Conservation (phyloP, 2,113 vertebrate genomes). For the Peromyscus californicus region DNA sequence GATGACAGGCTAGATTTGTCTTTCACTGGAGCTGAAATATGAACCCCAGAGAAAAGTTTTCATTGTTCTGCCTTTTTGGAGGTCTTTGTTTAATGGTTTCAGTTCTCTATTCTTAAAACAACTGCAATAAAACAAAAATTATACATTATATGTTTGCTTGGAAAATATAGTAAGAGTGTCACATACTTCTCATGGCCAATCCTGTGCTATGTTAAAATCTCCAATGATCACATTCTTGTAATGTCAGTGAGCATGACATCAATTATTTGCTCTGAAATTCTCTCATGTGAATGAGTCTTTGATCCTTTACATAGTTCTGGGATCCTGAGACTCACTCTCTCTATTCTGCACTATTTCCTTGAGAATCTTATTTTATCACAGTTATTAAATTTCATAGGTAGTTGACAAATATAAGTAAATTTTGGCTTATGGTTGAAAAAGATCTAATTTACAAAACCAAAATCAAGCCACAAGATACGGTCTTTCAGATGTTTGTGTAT, state of each 20-base stretch:
- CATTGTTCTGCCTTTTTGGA: background rate
- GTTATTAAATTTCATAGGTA: background rate
- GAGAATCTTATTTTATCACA: background rate
- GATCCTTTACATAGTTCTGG: background rate
- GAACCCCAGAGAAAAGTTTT: background rate
- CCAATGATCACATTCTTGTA: background rate
- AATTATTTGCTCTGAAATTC: background rate
- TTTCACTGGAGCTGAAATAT: background rate
- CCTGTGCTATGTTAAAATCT: background rate
- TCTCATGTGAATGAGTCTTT: background rate
- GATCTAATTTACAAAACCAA: background rate
- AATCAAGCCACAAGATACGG: background rate
- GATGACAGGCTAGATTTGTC: background rate
- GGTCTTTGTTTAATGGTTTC: background rate
- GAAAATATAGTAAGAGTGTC: background rate
- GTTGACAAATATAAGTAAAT: background rate
- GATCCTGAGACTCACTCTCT: background rate
- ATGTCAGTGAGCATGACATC: background rate
- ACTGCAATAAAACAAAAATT: background rate
- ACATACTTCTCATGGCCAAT: background rate
- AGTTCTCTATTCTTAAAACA: conserved; percentile 7
- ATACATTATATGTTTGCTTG: too few relatives aligned
- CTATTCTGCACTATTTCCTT: background rate
- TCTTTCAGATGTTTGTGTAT: conserved; percentile 8
- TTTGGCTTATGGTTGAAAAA: background rate